phyloP scores from a whole-genome alignment of 2,797 vertebrate species.

The Gymnothorax reevesii region DNA sequence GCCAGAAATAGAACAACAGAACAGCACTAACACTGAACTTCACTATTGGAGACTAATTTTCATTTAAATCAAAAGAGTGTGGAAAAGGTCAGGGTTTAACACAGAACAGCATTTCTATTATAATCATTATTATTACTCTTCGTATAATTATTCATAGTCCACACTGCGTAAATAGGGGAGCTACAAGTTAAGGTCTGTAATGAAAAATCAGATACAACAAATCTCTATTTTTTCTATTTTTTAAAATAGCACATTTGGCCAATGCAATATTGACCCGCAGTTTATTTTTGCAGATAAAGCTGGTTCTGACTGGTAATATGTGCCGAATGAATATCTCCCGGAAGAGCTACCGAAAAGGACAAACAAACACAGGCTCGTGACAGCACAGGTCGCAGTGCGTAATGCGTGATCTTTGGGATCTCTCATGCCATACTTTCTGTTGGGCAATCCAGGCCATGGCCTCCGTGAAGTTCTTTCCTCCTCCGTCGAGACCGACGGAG shows the following conservation, averaged over 20 bases:
- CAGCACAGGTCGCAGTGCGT: too few relatives aligned
- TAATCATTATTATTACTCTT: not conserved
- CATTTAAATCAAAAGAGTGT: not conserved
- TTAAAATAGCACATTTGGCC: not conserved
- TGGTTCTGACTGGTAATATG: too few relatives aligned
- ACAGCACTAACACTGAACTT: too few relatives aligned
- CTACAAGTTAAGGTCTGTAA: not conserved
- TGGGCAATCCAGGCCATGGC: constrained; percentile 72
- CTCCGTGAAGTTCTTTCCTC: constrained; percentile 56
- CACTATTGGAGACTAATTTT: too few relatives aligned
- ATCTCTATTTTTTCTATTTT: not conserved
- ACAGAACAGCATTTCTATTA: not conserved
- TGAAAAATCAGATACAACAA: not conserved
- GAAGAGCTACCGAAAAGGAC: too few relatives aligned
- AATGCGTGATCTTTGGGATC: not conserved
- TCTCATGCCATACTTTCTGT: constrained; percentile 62
- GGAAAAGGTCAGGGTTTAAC: not conserved
- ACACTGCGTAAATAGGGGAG: not conserved
- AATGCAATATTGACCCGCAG: too few relatives aligned
- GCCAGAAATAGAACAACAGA: not conserved
- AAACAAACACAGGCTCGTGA: too few relatives aligned
- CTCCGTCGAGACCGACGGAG: constrained; percentile 61
- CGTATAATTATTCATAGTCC: not conserved
- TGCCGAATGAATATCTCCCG: too few relatives aligned
- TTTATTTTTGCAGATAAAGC: too few relatives aligned